A percentile compares a stretch with the other conserved stretches of the same genome.
phyloP scores from a whole-genome alignment of 92 coral and sea anemone genomes.

The Umimayanthus kanabou region DNA sequence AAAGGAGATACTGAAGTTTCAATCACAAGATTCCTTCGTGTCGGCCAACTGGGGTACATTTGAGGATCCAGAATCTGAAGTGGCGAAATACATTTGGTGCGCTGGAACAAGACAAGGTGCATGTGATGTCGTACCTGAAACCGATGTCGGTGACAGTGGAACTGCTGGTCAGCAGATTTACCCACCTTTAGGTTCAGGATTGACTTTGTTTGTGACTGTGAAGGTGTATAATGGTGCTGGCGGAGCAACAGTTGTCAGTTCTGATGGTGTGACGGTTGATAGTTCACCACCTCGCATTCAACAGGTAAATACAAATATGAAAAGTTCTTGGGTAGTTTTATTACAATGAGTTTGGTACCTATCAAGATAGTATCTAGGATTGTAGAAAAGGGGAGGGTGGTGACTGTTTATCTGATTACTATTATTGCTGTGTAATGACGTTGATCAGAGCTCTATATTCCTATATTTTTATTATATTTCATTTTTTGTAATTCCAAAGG shows the following conservation, averaged over 20 bases:
- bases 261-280: conserved; percentile 74
- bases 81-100: conserved; percentile 67
- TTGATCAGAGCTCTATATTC: too few species aligned
- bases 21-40: conserved; percentile 56
- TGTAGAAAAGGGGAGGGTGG: too few species aligned
- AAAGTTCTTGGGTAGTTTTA: background rate
- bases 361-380: background rate
- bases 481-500: too few species aligned
- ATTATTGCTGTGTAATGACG: too few species aligned
- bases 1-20: conserved; percentile 15
- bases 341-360: too few species aligned
- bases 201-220: conserved; percentile 60
- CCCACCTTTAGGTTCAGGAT: conserved; percentile 60
- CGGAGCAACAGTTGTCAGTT: conserved; percentile 43
- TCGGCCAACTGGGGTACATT: conserved; percentile 83
- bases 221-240: conserved; percentile 69
- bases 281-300: conserved; percentile 60
- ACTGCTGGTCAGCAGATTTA: conserved; percentile 43
- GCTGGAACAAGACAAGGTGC: conserved; percentile 76
- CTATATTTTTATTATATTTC: too few species aligned
- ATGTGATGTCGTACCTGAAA: conserved; percentile 72
- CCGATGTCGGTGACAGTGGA: conserved; percentile 42
- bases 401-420: too few species aligned
- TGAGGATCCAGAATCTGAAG: conserved; percentile 72
- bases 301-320: conserved; percentile 45